Evolutionary conservation across 2,797 vertebrate species (phyloP), one percentile per base, ranked within the genome.

Genomic region (Artibeus jamaicensis): DNA sequence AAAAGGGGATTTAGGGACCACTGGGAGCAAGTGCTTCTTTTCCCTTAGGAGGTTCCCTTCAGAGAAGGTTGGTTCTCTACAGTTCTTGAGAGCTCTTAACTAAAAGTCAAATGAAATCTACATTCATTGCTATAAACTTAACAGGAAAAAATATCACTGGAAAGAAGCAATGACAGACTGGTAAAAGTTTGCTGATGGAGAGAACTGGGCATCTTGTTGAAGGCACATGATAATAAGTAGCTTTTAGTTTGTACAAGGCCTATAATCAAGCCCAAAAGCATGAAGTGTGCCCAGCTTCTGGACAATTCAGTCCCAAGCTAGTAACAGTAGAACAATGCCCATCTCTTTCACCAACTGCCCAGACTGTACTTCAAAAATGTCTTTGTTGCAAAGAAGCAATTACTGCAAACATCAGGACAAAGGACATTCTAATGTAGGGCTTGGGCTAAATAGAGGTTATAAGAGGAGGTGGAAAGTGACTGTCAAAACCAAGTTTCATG

Each of bases 101-200:
- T 96, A 85, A 92, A 95, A 82, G 94, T 37, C 93, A 91, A 82
- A 29, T 79, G 87, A 92, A 90, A 81, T 92, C 82, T 96, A 93
- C 19, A 34, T 85, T 93, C 91, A 78, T 21, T 96, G 76, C 92
- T 92, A 84, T 14, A 85, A 46, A 94, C 82, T 89, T 78, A 95
- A 96, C 84, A 94, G 48, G 71, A 79, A 78, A 71, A 77, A 91
- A 77, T 48, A 21, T n/a, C 42, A 62, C 67, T 77, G 74, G 50
- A 83, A 85, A 77, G 55, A 87, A 91, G 42, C 68, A 86, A 73
- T 29, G 53, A 48, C n/a, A 81, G 48, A 67, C 59, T 42, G 76
- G 0, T 77, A 74, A 86, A 74, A 86, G 68, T 70, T 11, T 95
- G 90, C 82, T 92, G 90, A 81, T 34, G 71, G 39, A 93, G 70